A percentile compares a stretch with the other conserved stretches of the same genome.
These are phyloP conservation scores for Pampusana beccarii DNA, from an alignment of 2,113 vertebrate genomes.

Conservation along the genomic window DNA sequence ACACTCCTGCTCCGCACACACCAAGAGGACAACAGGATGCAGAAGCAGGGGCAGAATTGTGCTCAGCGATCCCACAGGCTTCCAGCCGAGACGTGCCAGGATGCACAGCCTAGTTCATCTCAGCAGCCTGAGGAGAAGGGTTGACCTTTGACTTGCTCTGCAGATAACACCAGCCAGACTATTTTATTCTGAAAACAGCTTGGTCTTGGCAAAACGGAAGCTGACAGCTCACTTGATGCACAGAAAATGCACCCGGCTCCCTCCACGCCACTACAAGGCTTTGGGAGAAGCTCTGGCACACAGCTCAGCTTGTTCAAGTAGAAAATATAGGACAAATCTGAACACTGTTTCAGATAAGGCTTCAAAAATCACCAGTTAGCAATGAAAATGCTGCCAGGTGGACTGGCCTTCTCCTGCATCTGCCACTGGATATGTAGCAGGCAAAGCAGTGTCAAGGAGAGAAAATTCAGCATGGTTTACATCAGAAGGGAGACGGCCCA, in stretches of 20 bases:
- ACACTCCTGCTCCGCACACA: neutral
- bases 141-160: neutral
- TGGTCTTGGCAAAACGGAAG: neutral
- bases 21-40: neutral
- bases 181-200: neutral
- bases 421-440: neutral
- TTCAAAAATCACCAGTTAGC: neutral
- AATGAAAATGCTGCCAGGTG: neutral
- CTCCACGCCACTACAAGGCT: neutral
- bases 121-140: neutral
- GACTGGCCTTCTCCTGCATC: neutral
- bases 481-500: neutral
- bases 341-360: neutral
- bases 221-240: neutral
- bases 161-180: neutral
- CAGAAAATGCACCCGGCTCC: accelerated
- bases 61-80: neutral
- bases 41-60: neutral
- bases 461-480: neutral
- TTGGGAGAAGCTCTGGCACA: neutral
- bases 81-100: neutral
- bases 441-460: neutral
- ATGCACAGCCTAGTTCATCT: neutral
- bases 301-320: neutral
- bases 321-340: neutral